phyloP scores from a whole-genome alignment of 2,888 invertebrate species.

The Dolichomitus sp. region DNA sequence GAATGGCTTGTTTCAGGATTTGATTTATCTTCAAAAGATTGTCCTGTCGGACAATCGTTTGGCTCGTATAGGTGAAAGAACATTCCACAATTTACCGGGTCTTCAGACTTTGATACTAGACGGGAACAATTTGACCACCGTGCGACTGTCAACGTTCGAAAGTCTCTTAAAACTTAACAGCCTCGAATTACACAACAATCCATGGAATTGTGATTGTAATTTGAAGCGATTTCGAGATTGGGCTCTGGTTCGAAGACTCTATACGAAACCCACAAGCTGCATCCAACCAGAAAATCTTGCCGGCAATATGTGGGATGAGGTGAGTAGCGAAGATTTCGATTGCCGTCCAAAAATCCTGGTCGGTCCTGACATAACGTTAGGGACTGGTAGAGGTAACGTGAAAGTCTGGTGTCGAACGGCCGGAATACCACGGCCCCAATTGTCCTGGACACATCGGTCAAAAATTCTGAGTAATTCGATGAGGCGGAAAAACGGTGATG shows the following conservation, averaged over 20 bases:
- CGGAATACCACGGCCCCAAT: conserved; percentile 93
- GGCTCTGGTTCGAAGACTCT: conserved; percentile 91
- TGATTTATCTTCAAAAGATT: conserved; percentile 92
- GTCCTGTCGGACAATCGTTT: conserved; percentile 93
- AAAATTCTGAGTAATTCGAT: conserved; percentile 76
- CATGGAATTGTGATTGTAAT: conserved; percentile 96
- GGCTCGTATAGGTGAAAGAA: conserved; percentile 90
- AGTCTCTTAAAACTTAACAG: conserved; percentile 90
- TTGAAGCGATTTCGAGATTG: conserved; percentile 93
- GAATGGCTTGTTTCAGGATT: conserved; percentile 92
- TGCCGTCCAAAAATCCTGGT: conserved; percentile 90
- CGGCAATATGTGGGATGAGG: conserved; percentile 91
- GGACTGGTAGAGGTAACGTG: conserved; percentile 89
- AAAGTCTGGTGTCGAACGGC: conserved; percentile 90
- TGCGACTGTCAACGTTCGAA: conserved; percentile 90
- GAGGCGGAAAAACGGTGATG: conserved; percentile 82
- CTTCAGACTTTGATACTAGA: conserved; percentile 91
- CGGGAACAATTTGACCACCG: conserved; percentile 91
- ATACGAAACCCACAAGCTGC: conserved; percentile 92
- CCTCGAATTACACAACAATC: conserved; percentile 93
- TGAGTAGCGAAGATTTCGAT: conserved; percentile 92
- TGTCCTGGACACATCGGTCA: conserved; percentile 84
- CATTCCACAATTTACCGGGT: conserved; percentile 91
- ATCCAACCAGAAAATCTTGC: conserved; percentile 90
- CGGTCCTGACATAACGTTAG: conserved; percentile 87